Base-by-base conservation (phyloP, 2,797 vertebrate genomes). In the Poeciliopsis turneri region DNA sequence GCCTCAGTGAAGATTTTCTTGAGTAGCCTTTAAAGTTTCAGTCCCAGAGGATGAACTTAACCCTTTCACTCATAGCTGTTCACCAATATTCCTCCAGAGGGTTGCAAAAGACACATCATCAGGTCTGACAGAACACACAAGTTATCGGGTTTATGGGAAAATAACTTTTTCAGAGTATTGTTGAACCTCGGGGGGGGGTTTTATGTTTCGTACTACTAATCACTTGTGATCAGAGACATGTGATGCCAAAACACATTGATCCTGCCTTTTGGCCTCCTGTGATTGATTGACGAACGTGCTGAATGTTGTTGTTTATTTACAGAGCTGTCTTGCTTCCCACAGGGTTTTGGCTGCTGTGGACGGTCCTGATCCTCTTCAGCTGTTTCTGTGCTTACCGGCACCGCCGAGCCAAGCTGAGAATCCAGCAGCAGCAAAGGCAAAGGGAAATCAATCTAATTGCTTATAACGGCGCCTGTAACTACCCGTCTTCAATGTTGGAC, bases 321-420 rank as follows among this genome's bases (percentile, higher is more conserved):
- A 46, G 41, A 45, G 41, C 43, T 70, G 41, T 84, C 79, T 75
- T 86, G 75, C 85, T 66, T 66, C 68, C 80, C 74, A 39, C 93
- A 98, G 97, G 97, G 97, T 98, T 98, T 95, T 98, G 97, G 97
- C 93, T 98, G 53, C 95, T 98, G 80, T 98, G 97, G 97, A 97
- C 97, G 0, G 88, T 98, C 75, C 94, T 98, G 87, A 97, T 98
- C 91, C 96, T 98, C 80, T 97, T 98, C 90, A 97, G 97, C 92
- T 98, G 97, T 85, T 98, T 97, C 93, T 98, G 97, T 46, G 97
- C 97, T 9, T 97, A 97, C 93, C 96, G 97, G 71, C 97, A 98
- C 88, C 96, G 97, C 49, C 94, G 97, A 57, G 96, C 97, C 93
- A 98, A 99, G 87, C 94, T 97, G 86, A 96, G 97, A 80, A 90